Evolutionary conservation across 2,113 vertebrate genomes (phyloP).

Genomic region (Petrocephalus zakoni): DNA sequence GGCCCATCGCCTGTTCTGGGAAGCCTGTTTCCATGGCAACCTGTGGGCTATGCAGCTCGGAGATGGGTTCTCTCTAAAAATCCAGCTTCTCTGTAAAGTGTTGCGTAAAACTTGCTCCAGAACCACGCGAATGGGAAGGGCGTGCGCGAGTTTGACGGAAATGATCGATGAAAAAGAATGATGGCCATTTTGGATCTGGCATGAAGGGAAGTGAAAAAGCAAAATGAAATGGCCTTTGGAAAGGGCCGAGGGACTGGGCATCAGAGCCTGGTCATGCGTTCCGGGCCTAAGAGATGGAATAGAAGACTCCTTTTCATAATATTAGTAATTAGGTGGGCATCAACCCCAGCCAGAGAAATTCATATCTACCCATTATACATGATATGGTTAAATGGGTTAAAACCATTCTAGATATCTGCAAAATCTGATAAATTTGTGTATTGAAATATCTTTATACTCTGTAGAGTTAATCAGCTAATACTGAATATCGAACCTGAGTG

Average conservation of each 20-base stretch:
- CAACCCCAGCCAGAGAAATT: neutral
- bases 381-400: neutral
- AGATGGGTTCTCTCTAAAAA: neutral
- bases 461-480: neutral
- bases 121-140: neutral
- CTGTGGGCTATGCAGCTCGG: neutral
- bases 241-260: neutral
- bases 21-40: conserved; percentile 15
- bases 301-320: neutral
- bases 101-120: neutral
- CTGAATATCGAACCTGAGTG: neutral
- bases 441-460: neutral
- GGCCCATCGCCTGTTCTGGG: too few species aligned
- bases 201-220: neutral
- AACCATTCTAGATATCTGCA: neutral
- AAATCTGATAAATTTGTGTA: neutral
- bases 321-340: neutral
- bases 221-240: neutral
- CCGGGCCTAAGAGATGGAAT: neutral
- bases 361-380: neutral
- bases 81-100: neutral
- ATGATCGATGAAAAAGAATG: neutral
- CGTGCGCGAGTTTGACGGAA: neutral
- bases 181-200: neutral
- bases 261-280: neutral